These are phyloP conservation scores for Eledona agricola DNA, from an alignment of 2,888 invertebrate genomes.

Conservation along the genomic window DNA sequence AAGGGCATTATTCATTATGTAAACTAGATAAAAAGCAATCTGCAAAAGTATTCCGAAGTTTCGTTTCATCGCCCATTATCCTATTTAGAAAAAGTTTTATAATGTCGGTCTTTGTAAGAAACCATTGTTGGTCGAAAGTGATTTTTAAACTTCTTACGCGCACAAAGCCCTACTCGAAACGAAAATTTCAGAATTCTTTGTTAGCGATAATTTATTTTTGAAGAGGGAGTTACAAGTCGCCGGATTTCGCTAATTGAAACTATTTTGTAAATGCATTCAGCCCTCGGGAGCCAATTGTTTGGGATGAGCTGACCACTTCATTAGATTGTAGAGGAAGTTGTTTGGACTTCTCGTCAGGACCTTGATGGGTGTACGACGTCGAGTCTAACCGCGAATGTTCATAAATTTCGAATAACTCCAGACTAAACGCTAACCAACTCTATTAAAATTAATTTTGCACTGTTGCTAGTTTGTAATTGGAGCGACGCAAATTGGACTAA, in stretches of 20 bases:
- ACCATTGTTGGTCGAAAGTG: constrained; percentile 17
- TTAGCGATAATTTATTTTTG: constrained; percentile 9
- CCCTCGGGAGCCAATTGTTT: too few relatives aligned
- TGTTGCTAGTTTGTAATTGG: constrained; percentile 25
- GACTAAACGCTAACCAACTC: constrained; percentile 23
- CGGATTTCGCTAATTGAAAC: too few relatives aligned
- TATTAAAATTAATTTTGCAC: constrained; percentile 27
- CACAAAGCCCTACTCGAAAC: constrained; percentile 16
- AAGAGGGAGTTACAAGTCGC: too few relatives aligned
- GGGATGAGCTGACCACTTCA: constrained; percentile 19
- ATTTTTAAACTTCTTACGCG: constrained; percentile 22
- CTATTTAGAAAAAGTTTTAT: constrained; percentile 17
- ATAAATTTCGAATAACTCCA: constrained; percentile 23
- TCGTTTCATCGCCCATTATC: constrained; percentile 17
- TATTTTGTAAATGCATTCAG: too few relatives aligned
- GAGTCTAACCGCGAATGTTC: constrained; percentile 22
- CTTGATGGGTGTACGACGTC: constrained; percentile 22
- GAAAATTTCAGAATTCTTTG: constrained; percentile 16
- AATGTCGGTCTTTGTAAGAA: constrained; percentile 11
- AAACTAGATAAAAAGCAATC: constrained; percentile 29
- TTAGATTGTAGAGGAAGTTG: constrained; percentile 13
- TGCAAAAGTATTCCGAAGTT: constrained; percentile 13
- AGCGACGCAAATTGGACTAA: constrained; percentile 12
- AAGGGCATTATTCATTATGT: constrained; percentile 31
- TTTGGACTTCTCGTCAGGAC: constrained; percentile 17